Base-by-base conservation (phyloP, 1,140 invertebrate species). In the Frieseomelitta varia region DNA sequence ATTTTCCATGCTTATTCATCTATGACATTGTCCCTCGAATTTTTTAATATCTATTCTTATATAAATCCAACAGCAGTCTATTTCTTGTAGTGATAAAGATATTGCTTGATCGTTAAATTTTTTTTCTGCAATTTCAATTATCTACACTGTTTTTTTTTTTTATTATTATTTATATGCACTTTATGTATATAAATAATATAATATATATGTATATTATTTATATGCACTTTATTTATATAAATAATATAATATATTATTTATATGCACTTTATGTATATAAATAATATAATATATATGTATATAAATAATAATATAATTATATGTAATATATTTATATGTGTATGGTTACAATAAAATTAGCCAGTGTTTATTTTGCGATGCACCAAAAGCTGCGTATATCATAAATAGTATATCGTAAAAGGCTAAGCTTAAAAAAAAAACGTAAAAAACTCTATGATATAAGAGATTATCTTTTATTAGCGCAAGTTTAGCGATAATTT, bases 1-100 rank as follows among this genome's bases (percentile, higher is more conserved):
- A 24, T 81, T 81, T 81, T 24, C 10, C 24, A 15, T 2, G 27
- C 30, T 55, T 81, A 65, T 34, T 53, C 17, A 30, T 81, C n/a
- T 51, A 19, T 47, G n/a, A 3, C 6, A 21, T 65, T 75, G 1
- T 53, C 61, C 17, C 30, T 67, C 1, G 17, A 14, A 65, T 72
- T 74, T 81, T 34, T 85, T 30, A 15, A 24, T n/a, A n/a, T 21
- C 47, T 8, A 0, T 19, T 53, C 27, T 63, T 63, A 1, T 27
- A 24, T 10, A 77, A 27, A n/a, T 77, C 19, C 10, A 61, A 27
- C 1, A 19, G 39, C 4, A 17, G 2, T 63, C 39, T 63, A 4
- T 30, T 47, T 27, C 24, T 30, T 65, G 8, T 30, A 8, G 15
- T n/a, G 73, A 24, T 30, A 34, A 76, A 47, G 24, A 24, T 75